Evolutionary conservation across 2,797 vertebrate genomes (phyloP).

Genomic region (Leptatherina wallacei): DNA sequence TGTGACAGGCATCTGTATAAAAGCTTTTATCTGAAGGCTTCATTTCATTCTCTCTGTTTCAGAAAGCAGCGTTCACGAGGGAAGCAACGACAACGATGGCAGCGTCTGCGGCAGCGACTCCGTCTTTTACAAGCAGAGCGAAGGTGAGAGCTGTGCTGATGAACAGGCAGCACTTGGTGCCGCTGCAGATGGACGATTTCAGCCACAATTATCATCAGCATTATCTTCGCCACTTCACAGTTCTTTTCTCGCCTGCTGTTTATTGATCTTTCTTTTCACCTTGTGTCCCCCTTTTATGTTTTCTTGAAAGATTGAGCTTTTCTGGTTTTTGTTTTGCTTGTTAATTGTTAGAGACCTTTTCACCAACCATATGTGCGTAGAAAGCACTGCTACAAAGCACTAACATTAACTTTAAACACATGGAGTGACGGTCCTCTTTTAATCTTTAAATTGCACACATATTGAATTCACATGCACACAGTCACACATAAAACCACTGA

Average conservation of each 20-base stretch:
- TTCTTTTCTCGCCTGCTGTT: background rate
- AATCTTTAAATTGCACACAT: slow-evolving; percentile 26
- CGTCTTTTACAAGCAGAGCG: slow-evolving; percentile 91
- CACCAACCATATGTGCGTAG: background rate
- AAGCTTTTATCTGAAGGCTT: slow-evolving; percentile 28
- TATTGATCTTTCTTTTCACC: slow-evolving; percentile 27
- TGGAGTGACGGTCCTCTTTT: background rate
- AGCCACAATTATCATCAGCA: slow-evolving; percentile 20
- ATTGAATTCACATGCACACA: slow-evolving; percentile 9
- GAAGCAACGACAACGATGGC: slow-evolving; percentile 93
- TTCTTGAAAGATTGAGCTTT: slow-evolving; percentile 35
- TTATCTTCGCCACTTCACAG: slow-evolving; percentile 20
- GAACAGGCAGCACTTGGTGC: background rate
- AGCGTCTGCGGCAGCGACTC: slow-evolving; percentile 94
- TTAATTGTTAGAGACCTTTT: slow-evolving; percentile 31
- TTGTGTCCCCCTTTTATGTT: slow-evolving; percentile 14
- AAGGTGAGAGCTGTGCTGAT: slow-evolving; percentile 80
- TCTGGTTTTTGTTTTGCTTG: slow-evolving; percentile 18
- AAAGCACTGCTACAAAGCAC: slow-evolving; percentile 3
- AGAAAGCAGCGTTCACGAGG: slow-evolving; percentile 90
- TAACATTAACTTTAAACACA: slow-evolving; percentile 7
- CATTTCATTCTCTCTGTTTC: slow-evolving; percentile 36
- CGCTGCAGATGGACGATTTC: slow-evolving; percentile 23
- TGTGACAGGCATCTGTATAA: slow-evolving; percentile 39
- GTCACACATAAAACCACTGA: slow-evolving; percentile 16